Evolutionary conservation across 2,797 vertebrate species (phyloP), one percentile per base, ranked within the genome.

Genomic region (Pseudochirops corinnae): DNA sequence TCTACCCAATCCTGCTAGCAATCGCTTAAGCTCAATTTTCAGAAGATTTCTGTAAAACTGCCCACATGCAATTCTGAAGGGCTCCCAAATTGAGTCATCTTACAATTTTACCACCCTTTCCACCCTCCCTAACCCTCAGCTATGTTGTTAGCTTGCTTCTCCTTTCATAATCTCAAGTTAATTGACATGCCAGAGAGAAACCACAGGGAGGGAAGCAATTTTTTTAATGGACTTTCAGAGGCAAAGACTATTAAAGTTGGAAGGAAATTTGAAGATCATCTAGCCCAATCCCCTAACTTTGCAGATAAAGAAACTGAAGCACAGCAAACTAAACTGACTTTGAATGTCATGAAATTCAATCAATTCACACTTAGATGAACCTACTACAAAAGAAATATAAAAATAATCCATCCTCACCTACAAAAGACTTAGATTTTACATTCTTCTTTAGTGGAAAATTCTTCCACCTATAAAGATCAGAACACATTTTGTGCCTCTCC

Each of bases 1-100:
- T 74, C 55, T 55, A 7, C 12, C 91, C 57, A 91, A 24, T 55
- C 96, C 12, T 56, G 39, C 56, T 5, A 91, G 14, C 24, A 91
- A 28, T 95, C 16, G 26, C 58, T 95, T 67, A 90, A 24, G 39
- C 14, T 91, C 90, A 93, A 46, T 96, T 9, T 58, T 58, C 31
- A 92, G 7, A 13, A 46, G 92, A 60, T 67, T 92, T 93, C 87
- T 1, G 56, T 55, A 93, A 93, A 94, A 14, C 3, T 90, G 29
- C 16, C 28, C 26, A 31, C 55, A 18, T 39, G 91, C 46, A 93
- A 58, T 56, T 67, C 55, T 57, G 74, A 26, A 93, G 14, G 13
- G 4, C 28, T 5, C 4, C 13, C 18, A 93, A 94, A 92, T 28
- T 26, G 55, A 24, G 53, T 28, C 56, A 58, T 91, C 46, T 10